Evolutionary conservation across 2,888 invertebrate species (phyloP).

Genomic region (Lasius platythorax): DNA sequence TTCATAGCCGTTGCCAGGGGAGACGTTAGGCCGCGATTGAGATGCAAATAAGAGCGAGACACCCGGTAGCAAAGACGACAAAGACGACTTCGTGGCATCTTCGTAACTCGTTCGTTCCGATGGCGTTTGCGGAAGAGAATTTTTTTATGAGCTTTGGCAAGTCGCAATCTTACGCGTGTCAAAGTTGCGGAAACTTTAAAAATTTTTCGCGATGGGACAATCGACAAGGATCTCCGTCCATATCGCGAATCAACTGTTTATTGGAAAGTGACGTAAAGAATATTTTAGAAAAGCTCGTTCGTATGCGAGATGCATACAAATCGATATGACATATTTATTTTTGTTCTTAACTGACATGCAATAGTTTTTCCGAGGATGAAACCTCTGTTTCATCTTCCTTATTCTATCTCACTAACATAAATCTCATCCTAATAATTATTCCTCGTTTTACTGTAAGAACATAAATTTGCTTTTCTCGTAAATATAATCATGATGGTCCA

Average conservation of each 20-base stretch:
- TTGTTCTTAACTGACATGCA: neutral
- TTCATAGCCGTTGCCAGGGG: conserved; percentile 68
- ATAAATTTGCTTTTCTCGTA: neutral
- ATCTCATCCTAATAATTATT: neutral
- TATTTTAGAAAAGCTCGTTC: conserved; percentile 26
- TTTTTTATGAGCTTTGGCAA: conserved; percentile 48
- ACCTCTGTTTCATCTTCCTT: neutral
- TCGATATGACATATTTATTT: conserved; percentile 16
- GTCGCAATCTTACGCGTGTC: conserved; percentile 43
- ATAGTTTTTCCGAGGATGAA: neutral
- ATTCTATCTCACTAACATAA: neutral
- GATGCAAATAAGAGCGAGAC: conserved; percentile 72
- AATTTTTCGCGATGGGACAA: conserved; percentile 13
- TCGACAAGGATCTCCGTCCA: conserved; percentile 18
- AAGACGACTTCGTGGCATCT: conserved; percentile 46
- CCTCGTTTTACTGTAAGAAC: neutral
- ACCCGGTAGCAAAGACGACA: conserved; percentile 42
- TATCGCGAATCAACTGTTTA: conserved; percentile 30
- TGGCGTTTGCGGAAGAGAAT: conserved; percentile 18
- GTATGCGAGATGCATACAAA: neutral
- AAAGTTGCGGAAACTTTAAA: conserved; percentile 13
- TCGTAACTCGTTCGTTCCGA: conserved; percentile 45
- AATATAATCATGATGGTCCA: neutral
- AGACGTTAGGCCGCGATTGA: conserved; percentile 72
- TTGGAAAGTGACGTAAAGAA: conserved; percentile 11